Evolutionary conservation across 2,888 invertebrate genomes (phyloP), one percentile per base, ranked within the genome.

Genomic region (Drosophila melanocephala): DNA sequence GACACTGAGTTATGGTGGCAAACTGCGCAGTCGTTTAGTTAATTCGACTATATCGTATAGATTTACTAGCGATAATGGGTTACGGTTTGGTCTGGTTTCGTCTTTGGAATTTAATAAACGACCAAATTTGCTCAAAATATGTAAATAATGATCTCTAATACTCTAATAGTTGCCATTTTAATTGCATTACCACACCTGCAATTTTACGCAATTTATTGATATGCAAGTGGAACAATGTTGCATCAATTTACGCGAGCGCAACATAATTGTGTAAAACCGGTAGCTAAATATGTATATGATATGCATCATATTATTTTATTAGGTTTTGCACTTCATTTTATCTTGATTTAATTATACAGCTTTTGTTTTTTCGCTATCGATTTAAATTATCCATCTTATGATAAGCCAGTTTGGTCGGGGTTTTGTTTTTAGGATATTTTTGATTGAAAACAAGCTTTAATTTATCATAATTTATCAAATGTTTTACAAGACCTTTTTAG

Each of bases 1-100:
- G 85, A 72, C 83, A 72, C 63, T 86, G 90, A 89, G 75, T 83
- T 85, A 87, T 87, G 83, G 55, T 30, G 28, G 60, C 67, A 67
- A 75, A 74, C 57, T 85, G 82, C 79, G 76, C 74, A 84, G 65
- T 78, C 87, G 60, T 72, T 77, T 64, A 60, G 77, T 72, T 64
- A 26, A 53, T 26, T 55, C 35, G 7, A 59, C 50, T 28, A 59
- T 67, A 44, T 58, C 44, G 55, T 32, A 35, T 50, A 59, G 57
- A 28, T 57, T 62, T 63, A 47, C 19, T 53, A 67, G 33, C 32
- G 37, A n/a, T 35, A 55, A 42, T 35, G 26, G 53, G 52, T 39
- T 55, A 52, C 50, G n/a, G n/a, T 26, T 57, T 58, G 16, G n/a
- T 30, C 61, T 58, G 26, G 26, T n/a, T 30, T 39, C 22, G 50